Percentiles rank a stretch among this genome's conserved stretches.
Evolutionary conservation across 2,797 vertebrate species (phyloP).

Genomic region (Dallia pectoralis): DNA sequence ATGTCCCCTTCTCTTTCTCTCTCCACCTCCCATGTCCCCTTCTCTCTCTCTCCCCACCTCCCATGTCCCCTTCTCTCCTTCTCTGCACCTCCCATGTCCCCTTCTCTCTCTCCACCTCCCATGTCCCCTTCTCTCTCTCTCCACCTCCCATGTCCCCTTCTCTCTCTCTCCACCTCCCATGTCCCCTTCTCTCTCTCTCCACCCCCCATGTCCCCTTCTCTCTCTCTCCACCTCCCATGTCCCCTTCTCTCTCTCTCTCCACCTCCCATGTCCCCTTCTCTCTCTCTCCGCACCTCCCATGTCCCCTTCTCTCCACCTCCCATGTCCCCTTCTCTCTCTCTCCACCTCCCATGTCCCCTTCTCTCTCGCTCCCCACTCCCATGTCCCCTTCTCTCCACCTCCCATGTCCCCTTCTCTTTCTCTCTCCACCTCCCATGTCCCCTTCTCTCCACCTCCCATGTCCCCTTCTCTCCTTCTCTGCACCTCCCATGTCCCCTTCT

Average conservation of each 20-base stretch:
- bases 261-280: background rate
- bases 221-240: too few relatives aligned
- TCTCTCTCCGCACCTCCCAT: slow-evolving; percentile 10
- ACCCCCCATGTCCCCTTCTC: background rate
- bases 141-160: too few relatives aligned
- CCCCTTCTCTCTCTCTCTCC: background rate
- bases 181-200: background rate
- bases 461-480: background rate
- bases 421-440: background rate
- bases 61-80: too few relatives aligned
- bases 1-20: background rate
- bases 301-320: background rate
- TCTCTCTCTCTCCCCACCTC: background rate
- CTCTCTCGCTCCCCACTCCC: slow-evolving; percentile 6
- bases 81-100: background rate
- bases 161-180: background rate
- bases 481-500: too few relatives aligned
- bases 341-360: background rate
- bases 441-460: slow-evolving; percentile 8
- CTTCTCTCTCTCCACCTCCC: slow-evolving; percentile 3
- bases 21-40: background rate
- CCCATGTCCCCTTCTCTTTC: too few relatives aligned
- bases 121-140: background rate
- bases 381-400: background rate
- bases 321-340: background rate